Base-by-base conservation (phyloP, 1,140 invertebrate species). In the Ceratina australensis region DNA sequence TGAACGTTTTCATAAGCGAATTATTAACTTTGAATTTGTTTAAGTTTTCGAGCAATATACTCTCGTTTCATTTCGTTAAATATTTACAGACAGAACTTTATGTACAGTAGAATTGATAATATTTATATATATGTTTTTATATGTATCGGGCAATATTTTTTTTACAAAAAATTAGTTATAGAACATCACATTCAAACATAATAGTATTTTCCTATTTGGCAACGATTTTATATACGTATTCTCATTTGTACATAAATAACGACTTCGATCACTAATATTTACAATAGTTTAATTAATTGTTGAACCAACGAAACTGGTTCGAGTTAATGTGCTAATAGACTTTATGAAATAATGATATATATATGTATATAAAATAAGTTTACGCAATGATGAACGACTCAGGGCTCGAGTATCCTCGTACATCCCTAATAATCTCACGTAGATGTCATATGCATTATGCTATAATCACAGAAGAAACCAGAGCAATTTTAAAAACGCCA, bases 401-500 rank as follows among this genome's bases (percentile, higher is more conserved):
- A 8, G 5, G 33, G 33, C 33, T 42, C 5, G 33, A 10, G 33
- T 42, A 0, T 42, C 5, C 33, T 10, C 33, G 33, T 42, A 42
- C 10, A 10, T 10, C 8, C 2, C 33, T 42, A 42, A 42, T 42
- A 42, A 60, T 72, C 33, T 52, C 18, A 20, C 66, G 80, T 76
- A 61, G 49, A 69, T 59, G 33, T 68, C 64, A 78, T 50, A 54
- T 49, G 75, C 50, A 78, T 68, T 80, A 82, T 28, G 65, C 67
- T 80, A 80, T 67, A 66, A 82, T 82, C 80, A 82, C 80, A 82
- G 80, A 82, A 54, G 56, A 80, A 82, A 80, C 57, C 72, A 80
- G 78, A 82, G 78, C 78, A 80, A 64, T 82, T 60, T 52, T 80
- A 68, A 24, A 72, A 47, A 78, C 33, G 75, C 68, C 47, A 65